A percentile compares a stretch with the other conserved stretches of the same genome.
Conservation (phyloP, 2,797 vertebrate species). For the Zenarchopterus dispar region DNA sequence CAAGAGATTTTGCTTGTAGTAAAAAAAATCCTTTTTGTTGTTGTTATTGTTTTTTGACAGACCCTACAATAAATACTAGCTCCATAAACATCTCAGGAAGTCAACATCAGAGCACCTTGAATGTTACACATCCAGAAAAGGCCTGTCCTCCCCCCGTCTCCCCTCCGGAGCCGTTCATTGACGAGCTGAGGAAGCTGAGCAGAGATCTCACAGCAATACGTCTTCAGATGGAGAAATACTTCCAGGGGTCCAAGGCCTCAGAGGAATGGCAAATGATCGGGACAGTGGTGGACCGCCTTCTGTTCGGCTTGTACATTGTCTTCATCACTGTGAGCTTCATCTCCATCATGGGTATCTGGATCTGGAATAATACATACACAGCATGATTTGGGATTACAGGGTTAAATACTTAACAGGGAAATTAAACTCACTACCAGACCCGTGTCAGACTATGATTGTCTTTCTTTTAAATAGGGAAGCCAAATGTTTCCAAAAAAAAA, state of each 20-base stretch:
- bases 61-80: not conserved
- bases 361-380: not conserved
- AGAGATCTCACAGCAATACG: conserved; percentile 60
- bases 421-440: too few relatives aligned
- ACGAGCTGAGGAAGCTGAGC: conserved; percentile 65
- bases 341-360: conserved; percentile 59
- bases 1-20: not conserved
- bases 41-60: conserved; percentile 7
- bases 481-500: too few relatives aligned
- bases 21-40: not conserved
- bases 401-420: not conserved
- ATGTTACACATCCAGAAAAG: not conserved
- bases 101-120: not conserved
- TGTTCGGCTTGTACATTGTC: conserved; percentile 66
- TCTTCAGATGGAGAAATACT: conserved; percentile 57
- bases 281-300: conserved; percentile 64
- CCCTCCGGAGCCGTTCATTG: not conserved
- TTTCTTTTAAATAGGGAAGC: too few relatives aligned
- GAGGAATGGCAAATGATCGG: conserved; percentile 57
- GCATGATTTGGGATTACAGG: not conserved
- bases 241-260: not conserved
- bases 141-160: not conserved
- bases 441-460: too few relatives aligned
- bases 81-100: not conserved
- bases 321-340: conserved; percentile 69